Conservation (phyloP, 2,113 vertebrate genomes). For the Gallinago media region DNA sequence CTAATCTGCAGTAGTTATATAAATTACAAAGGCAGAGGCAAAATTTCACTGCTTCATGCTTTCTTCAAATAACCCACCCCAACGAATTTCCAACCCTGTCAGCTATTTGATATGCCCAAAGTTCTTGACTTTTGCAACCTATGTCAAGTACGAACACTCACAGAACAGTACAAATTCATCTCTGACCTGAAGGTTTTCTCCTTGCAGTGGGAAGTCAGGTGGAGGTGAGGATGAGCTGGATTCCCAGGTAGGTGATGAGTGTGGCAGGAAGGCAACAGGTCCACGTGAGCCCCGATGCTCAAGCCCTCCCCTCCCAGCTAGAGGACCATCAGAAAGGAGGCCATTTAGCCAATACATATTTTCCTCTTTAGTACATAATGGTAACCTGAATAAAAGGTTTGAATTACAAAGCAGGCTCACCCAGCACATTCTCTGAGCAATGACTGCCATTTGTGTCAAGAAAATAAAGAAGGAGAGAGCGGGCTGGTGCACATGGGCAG, state of each 20-base stretch:
- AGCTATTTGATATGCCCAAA: background rate
- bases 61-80: background rate
- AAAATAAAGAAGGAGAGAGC: constrained; percentile 76
- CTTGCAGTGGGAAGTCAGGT: background rate
- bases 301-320: constrained; percentile 3
- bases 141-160: background rate
- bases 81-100: background rate
- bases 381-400: constrained; percentile 82
- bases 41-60: background rate
- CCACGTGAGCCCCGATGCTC: background rate
- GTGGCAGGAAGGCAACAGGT: background rate
- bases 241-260: constrained; percentile 7
- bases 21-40: background rate
- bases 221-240: background rate
- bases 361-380: constrained; percentile 75
- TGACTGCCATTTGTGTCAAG: constrained; percentile 83
- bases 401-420: constrained; percentile 82
- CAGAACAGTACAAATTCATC: background rate
- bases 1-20: background rate
- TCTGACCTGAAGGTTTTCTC: background rate
- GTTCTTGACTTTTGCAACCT: background rate
- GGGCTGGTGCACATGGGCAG: background rate
- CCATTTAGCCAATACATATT: constrained; percentile 77
- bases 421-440: constrained; percentile 73
- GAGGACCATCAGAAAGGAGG: constrained; percentile 53